A percentile compares a stretch with the other conserved stretches of the same genome.
These are phyloP conservation scores for Pollicipes pollicipes DNA, from an alignment of 1,140 invertebrate genomes.

Conservation along the genomic window DNA sequence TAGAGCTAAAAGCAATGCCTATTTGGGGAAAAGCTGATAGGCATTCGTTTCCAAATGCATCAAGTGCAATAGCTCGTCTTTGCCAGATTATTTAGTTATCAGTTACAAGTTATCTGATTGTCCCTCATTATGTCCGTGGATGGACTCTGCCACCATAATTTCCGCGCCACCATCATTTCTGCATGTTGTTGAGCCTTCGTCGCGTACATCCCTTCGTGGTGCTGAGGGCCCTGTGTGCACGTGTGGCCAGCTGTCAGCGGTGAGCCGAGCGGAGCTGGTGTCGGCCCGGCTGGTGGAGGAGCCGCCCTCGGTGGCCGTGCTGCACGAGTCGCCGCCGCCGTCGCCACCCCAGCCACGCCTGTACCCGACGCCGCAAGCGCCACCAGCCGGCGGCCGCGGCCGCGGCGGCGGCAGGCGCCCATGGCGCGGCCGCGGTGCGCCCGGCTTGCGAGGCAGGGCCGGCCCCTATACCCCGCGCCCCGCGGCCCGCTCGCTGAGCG, in stretches of 20 bases:
- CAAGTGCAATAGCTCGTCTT: neutral
- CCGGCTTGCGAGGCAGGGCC: neutral
- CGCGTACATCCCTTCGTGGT: too few species aligned
- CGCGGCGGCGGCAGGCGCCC: too few species aligned
- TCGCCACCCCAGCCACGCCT: neutral
- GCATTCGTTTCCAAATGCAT: too few species aligned
- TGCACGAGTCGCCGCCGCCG: neutral
- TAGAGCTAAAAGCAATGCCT: too few species aligned
- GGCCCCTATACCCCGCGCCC: neutral
- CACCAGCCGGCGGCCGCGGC: too few species aligned
- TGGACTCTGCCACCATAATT: too few species aligned
- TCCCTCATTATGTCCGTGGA: too few species aligned
- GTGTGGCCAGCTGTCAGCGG: neutral
- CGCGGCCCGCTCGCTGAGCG: too few species aligned
- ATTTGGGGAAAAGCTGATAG: too few species aligned
- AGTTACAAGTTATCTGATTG: too few species aligned
- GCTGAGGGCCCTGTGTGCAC: neutral
- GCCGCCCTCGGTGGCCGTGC: neutral
- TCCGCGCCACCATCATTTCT: too few species aligned
- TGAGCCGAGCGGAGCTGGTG: neutral
- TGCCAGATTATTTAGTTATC: neutral
- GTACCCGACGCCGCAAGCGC: neutral
- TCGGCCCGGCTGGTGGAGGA: neutral
- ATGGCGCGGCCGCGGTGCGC: neutral
- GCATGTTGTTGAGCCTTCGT: too few species aligned